Base-by-base conservation (phyloP, 1,140 invertebrate species). In the Chironomus tepperi region DNA sequence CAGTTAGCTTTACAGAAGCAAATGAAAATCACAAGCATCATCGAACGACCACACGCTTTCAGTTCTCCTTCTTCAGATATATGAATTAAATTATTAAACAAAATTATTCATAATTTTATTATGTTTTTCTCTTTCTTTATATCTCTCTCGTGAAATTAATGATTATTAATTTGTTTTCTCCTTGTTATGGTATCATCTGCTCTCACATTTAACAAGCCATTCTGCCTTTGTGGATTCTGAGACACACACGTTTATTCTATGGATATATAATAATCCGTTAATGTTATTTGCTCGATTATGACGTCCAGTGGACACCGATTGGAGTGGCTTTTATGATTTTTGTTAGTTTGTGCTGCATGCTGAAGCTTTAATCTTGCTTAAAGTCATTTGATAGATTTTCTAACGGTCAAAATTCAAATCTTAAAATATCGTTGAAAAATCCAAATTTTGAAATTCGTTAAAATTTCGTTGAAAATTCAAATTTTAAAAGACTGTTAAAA, bases 21-120 rank as follows among this genome's bases (percentile, higher is more conserved):
- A 15, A 57, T 57, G 47, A n/a, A 57, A 57, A 57, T 57, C 12
- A n/a, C 15, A 57, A 57, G 47, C 47, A 57, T 57, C 47, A 57
- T 57, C n/a, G 47, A 16, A 21, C 65, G 65, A 70, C 65, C 65
- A 70, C 65, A 70, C 65, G 65, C 65, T 21, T 19, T 70, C 65
- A 18, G 2, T 18, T 16, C 16, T 1, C 47, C 9, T 57, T 57
- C n/a, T 57, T n/a, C 47, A 10, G 47, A 57, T 7, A 57, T 12
- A 57, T 57, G 47, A 57, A 57, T 57, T 57, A 57, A 57, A 57
- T 57, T 57, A 57, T 57, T 57, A 57, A 57, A 57, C 47, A 57
- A 57, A 57, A 57, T 57, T 57, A 57, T 57, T 57, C 47, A 57
- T 57, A n/a, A 57, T 57, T 57, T 57, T 57, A 57, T 57, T 57